Base-by-base conservation (phyloP, 2,888 invertebrate species). In the Odontocolon sp. region DNA sequence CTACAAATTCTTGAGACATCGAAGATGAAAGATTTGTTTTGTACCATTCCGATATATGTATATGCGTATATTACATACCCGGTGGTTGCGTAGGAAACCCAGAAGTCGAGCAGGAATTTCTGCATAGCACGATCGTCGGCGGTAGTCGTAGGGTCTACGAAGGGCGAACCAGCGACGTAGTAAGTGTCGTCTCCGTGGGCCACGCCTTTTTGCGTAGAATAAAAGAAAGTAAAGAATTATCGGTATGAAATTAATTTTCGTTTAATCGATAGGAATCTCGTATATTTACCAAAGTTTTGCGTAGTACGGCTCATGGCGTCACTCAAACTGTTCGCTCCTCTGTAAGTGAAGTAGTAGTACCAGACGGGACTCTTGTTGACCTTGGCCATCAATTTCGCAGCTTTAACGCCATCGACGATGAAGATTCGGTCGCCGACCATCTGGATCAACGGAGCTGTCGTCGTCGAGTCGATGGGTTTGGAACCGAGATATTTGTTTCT, bases 341-440 rank as follows among this genome's bases (percentile, higher is more conserved):
- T 92, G 88, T 93, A 94, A 2, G 92, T 90, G 86, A 93, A 95
- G n/a, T 93, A 91, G 86, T 95, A 95, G 72, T 93, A 91, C 89
- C 93, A 94, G 2, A 94, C 92, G 0, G 95, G 93, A 77, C 93
- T 92, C 9, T 91, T 90, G 0, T 92, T 92, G 40, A 90, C 90
- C 11, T 89, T 84, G 0, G 94, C 92, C 83, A 94, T 94, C 52
- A 94, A 82, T 79, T 92, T 92, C 0, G 94, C 92, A n/a, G 93
- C 90, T 76, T 92, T 92, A 47, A 94, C 93, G 0, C 93, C 92
- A 33, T 93, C 94, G 1, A 89, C 91, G 0, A 91, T 89, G 85
- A 95, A 95, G 0, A 94, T 88, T 6, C 95, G 90, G 87, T 95
- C 95, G 0, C 94, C 92, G 0, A 94, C 91, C 83, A 95, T 92